These are phyloP conservation scores for Abrostola tripartita DNA, from an alignment of 2,888 invertebrate genomes.

Conservation along the genomic window DNA sequence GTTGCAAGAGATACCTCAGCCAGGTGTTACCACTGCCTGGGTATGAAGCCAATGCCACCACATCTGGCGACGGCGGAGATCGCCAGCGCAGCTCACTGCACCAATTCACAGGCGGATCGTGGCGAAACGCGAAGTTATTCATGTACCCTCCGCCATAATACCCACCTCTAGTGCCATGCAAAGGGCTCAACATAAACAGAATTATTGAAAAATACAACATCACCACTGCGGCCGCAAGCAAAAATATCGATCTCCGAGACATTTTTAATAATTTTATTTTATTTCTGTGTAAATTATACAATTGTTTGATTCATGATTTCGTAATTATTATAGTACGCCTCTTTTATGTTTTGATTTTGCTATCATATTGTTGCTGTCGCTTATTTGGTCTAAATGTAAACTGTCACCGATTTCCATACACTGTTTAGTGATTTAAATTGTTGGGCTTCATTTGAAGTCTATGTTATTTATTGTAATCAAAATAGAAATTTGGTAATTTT, in stretches of 20 bases:
- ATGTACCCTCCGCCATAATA: conserved; percentile 71
- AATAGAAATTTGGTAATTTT: neutral
- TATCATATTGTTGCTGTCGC: conserved; percentile 28
- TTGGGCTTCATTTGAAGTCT: neutral
- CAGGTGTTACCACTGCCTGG: conserved; percentile 96
- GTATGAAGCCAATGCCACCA: conserved; percentile 92
- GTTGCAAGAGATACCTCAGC: conserved; percentile 93
- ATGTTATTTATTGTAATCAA: neutral
- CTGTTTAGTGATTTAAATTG: conserved; percentile 5
- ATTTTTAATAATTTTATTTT: conserved; percentile 56
- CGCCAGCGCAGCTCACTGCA: conserved; percentile 84
- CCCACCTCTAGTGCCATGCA: conserved; percentile 68
- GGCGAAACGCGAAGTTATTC: conserved; percentile 71
- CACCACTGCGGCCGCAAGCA: conserved; percentile 75
- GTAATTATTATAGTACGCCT: conserved; percentile 6
- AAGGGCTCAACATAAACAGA: conserved; percentile 77
- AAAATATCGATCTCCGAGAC: conserved; percentile 78
- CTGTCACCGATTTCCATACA: neutral
- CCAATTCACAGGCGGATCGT: conserved; percentile 81
- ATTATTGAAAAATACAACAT: conserved; percentile 81
- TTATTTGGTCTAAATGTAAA: neutral
- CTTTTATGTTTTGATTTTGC: conserved; percentile 43
- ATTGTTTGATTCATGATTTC: conserved; percentile 52
- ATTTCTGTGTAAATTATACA: conserved; percentile 32
- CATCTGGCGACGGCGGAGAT: conserved; percentile 80